These are phyloP conservation scores for Mormyrops attenuatus DNA, from an alignment of 2,797 vertebrate genomes.

Conservation along the genomic window DNA sequence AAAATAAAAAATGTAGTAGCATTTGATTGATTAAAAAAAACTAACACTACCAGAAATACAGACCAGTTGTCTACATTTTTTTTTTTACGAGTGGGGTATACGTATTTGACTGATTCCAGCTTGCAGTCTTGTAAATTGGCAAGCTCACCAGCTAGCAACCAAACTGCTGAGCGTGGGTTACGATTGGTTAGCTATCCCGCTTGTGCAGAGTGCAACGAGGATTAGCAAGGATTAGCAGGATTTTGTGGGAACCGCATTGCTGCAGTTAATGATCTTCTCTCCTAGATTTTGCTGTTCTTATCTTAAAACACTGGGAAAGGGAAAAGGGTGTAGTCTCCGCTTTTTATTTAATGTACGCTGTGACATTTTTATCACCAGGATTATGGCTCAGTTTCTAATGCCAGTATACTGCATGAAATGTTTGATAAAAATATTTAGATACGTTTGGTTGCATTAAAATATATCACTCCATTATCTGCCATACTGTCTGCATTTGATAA, in stretches of 20 bases:
- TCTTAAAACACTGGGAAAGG: background rate
- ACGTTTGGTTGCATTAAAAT: background rate
- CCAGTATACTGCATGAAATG: background rate
- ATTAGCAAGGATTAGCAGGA: slow-evolving; percentile 7
- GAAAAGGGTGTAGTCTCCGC: background rate
- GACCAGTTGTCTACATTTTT: background rate
- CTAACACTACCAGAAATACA: background rate
- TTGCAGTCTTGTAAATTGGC: background rate
- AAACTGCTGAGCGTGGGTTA: background rate
- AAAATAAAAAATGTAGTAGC: background rate
- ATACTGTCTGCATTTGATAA: background rate
- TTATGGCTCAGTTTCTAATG: background rate
- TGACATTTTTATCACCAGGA: background rate
- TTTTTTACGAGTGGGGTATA: background rate
- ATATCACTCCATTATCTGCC: background rate
- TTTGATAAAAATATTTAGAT: background rate
- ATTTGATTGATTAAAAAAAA: background rate
- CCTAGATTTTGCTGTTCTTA: background rate
- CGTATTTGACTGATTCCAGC: background rate
- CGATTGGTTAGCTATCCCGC: background rate
- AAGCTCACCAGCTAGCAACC: background rate
- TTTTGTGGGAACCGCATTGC: background rate
- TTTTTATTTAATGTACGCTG: background rate
- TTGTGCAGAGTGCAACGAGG: background rate
- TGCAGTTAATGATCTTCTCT: slow-evolving; percentile 10